Evolutionary conservation across 2,888 invertebrate genomes (phyloP).

Genomic region (Lepidocyrtoides sp.): DNA sequence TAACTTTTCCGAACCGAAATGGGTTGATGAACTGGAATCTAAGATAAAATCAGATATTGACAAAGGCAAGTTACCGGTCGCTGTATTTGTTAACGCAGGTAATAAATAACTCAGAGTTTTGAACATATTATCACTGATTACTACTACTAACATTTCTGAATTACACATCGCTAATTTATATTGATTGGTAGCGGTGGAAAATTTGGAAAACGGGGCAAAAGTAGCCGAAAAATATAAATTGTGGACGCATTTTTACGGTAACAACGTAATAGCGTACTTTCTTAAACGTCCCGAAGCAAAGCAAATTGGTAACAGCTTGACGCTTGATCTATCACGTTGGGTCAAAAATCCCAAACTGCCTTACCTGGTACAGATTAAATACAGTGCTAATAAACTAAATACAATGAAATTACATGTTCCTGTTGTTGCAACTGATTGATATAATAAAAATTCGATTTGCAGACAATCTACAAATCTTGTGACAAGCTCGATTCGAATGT

Average conservation of each 20-base stretch:
- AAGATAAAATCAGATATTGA: slow-evolving; percentile 80
- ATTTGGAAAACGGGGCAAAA: slow-evolving; percentile 81
- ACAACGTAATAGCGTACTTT: slow-evolving; percentile 83
- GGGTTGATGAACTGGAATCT: slow-evolving; percentile 82
- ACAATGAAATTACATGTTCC: background rate
- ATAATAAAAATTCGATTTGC: no score
- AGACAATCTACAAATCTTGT: slow-evolving; percentile 84
- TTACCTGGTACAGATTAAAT: slow-evolving; percentile 82
- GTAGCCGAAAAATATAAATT: slow-evolving; percentile 82
- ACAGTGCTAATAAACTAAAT: no score
- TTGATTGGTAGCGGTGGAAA: slow-evolving; percentile 74
- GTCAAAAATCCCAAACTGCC: slow-evolving; percentile 83
- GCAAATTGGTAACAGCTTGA: slow-evolving; percentile 84
- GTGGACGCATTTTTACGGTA: slow-evolving; percentile 84
- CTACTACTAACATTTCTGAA: no score
- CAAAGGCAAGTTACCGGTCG: slow-evolving; percentile 81
- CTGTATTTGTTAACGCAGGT: slow-evolving; percentile 83
- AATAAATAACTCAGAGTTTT: background rate
- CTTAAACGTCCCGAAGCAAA: slow-evolving; percentile 82
- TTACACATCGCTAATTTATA: background rate
- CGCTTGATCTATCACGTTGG: slow-evolving; percentile 84
- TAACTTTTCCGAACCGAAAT: slow-evolving; percentile 79
- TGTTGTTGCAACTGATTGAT: no score
- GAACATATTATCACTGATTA: background rate
- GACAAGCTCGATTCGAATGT: slow-evolving; percentile 79